phyloP scores from a whole-genome alignment of 2,797 vertebrate species.

The Phrynocephalus vlangalii region DNA sequence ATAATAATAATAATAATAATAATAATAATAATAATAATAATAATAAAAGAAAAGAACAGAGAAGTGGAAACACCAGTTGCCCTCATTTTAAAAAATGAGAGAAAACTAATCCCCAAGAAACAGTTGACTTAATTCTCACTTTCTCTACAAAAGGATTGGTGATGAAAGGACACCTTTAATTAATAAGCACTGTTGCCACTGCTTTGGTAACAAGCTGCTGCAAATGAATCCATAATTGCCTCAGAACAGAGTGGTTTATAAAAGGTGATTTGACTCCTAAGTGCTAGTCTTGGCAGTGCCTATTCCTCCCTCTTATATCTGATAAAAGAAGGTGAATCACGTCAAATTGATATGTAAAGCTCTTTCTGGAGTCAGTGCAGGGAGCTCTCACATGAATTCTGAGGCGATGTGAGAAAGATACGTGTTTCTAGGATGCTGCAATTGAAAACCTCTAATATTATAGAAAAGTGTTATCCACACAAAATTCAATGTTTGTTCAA shows the following conservation, averaged over 20 bases:
- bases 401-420: not conserved
- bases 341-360: conserved; percentile 16
- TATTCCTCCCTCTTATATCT: conserved; percentile 39
- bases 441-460: not conserved
- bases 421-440: not conserved
- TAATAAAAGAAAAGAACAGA: conserved; percentile 10
- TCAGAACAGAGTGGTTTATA: conserved; percentile 58
- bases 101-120: conserved; percentile 72
- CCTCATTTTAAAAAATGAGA: conserved; percentile 63
- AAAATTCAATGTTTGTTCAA: not conserved
- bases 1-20: no score
- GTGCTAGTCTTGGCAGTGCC: conserved; percentile 37
- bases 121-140: conserved; percentile 66
- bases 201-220: conserved; percentile 67
- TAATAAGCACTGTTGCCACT: conserved; percentile 68
- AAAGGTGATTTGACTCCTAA: conserved; percentile 62
- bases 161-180: conserved; percentile 75
- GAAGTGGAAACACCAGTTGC: conserved; percentile 40
- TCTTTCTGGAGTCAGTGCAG: not conserved
- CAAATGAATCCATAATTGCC: conserved; percentile 71
- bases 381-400: not conserved
- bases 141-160: conserved; percentile 59
- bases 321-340: conserved; percentile 36
- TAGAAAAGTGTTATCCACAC: conserved; percentile 8
- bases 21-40: no score